Evolutionary conservation across 2,888 invertebrate species (phyloP), one percentile per base, ranked within the genome.

Genomic region (Liodrosophila aerea): DNA sequence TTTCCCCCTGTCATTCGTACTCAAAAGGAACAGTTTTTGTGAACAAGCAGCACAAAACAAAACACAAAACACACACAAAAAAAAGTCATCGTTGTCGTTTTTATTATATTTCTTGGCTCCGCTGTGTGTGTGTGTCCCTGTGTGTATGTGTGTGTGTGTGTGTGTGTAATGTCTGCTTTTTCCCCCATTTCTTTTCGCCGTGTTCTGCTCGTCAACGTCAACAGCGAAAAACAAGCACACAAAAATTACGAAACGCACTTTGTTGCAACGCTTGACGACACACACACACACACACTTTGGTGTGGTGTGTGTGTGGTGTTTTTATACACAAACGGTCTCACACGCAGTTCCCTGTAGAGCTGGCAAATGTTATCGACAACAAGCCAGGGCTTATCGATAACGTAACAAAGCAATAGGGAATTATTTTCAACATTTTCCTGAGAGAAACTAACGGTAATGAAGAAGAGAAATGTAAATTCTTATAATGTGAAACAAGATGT

Each of bases 261-360:
- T 68, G 85, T 70, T 73, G 78, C 71, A 84, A 64, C 85, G 78
- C 76, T 72, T 83, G 85, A 85, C 72, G 70, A 76, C 22, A 22
- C 22, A 22, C 22, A 22, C n/a, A n/a, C n/a, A n/a, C n/a, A n/a
- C n/a, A n/a, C n/a, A 54, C 56, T 63, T 41, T 36, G 27, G 31
- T 33, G 34, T 9, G n/a, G 29, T 29, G 29, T 29, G 29, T 12
- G 33, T 12, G 31, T 37, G 11, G 22, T 22, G 22, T 22, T 2
- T 22, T 13, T 15, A 11, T 7, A 34, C n/a, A 13, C 9, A 56
- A n/a, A 36, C 34, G 39, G 18, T 12, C 37, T 16, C 12, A 46
- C 29, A 40, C 37, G 39, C 18, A 27, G 22, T 50, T 22, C 22
- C 22, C 22, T 22, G 22, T 22, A 5, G 22, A 22, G 29, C 22